Evolutionary conservation across 2,888 invertebrate species (phyloP).

Genomic region (Bellardia pandia): DNA sequence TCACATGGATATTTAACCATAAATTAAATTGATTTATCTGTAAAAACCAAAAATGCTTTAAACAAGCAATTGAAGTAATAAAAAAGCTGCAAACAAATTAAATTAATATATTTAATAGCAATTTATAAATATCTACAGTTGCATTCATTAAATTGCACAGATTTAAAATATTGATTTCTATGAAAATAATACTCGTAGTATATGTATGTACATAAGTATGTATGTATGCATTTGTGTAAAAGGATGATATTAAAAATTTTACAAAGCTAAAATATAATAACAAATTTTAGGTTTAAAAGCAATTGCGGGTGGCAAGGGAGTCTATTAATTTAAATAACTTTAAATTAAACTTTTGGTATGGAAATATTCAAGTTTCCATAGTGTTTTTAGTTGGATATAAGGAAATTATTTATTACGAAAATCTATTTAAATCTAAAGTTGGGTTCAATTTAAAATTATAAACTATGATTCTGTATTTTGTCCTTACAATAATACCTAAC

Average conservation of each 20-base stretch:
- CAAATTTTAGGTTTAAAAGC: no score
- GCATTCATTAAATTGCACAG: not conserved
- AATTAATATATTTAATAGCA: not conserved
- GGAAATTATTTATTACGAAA: no score
- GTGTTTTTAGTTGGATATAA: no score
- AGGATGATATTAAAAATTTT: no score
- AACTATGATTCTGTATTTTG: not conserved
- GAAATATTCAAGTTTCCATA: no score
- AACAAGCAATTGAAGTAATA: slow-evolving; percentile 1
- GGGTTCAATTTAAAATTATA: not conserved
- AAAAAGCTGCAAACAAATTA: not conserved
- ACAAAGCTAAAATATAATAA: no score
- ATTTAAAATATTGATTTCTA: not conserved
- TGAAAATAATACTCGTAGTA: not conserved
- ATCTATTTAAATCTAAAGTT: no score
- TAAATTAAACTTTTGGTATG: no score
- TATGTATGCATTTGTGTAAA: no score
- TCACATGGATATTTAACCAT: slow-evolving; percentile 41
- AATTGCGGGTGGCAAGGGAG: no score
- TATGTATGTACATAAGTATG: no score
- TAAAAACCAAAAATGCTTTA: slow-evolving; percentile 19
- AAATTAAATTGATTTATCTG: slow-evolving; percentile 59
- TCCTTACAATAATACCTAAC: not conserved
- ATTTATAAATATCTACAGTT: not conserved
- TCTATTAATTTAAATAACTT: no score